Conservation (phyloP, 2,888 invertebrate species). For the Neelides folsomi region DNA sequence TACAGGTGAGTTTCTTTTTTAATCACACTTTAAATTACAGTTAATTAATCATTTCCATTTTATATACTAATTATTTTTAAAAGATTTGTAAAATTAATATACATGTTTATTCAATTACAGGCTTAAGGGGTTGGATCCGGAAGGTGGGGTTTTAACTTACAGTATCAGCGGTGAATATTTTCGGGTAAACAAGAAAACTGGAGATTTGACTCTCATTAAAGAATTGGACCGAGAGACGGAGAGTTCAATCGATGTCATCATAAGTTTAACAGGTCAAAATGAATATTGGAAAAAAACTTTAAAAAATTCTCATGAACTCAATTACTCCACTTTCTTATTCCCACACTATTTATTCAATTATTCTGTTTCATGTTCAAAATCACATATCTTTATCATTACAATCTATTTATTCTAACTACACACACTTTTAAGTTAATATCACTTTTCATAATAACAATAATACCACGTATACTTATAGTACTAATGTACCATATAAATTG, state of each 20-base stretch:
- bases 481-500: background rate
- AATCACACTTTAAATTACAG: background rate
- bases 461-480: too few relatives aligned
- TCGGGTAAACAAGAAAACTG: constrained; percentile 59
- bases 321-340: too few relatives aligned
- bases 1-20: constrained; percentile 43
- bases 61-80: too few relatives aligned
- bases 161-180: constrained; percentile 71
- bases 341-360: too few relatives aligned
- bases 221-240: constrained; percentile 58
- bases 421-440: too few relatives aligned
- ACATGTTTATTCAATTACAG: too few relatives aligned
- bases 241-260: constrained; percentile 59
- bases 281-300: constrained; percentile 1
- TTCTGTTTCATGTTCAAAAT: background rate
- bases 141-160: constrained; percentile 56
- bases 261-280: constrained; percentile 58
- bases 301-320: too few relatives aligned
- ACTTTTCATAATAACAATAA: too few relatives aligned
- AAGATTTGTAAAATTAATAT: too few relatives aligned
- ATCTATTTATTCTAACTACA: background rate
- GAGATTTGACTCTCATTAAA: constrained; percentile 58
- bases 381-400: background rate
- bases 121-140: constrained; percentile 54
- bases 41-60: too few relatives aligned